phyloP scores from a whole-genome alignment of 1,140 invertebrate species.

The Trissolcus basalis region DNA sequence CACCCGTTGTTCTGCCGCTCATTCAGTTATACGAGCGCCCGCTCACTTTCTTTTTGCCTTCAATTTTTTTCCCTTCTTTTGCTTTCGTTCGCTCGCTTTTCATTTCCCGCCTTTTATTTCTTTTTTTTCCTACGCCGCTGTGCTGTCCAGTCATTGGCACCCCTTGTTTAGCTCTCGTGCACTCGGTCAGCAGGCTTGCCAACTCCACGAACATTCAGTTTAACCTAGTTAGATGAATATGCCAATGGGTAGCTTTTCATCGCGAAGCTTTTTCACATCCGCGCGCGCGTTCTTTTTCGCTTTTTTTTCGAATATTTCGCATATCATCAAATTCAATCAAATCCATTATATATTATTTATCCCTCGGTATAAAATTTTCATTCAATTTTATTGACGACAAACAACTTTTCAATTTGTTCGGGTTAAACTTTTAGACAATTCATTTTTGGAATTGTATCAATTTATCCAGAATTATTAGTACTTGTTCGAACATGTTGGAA shows the following conservation, averaged over 20 bases:
- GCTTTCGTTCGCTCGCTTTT: not conserved
- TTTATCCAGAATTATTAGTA: too few species aligned
- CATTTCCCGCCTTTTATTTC: conserved; percentile 12
- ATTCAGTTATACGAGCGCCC: conserved; percentile 61
- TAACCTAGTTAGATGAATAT: conserved; percentile 20
- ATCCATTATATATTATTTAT: too few species aligned
- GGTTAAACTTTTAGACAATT: too few species aligned
- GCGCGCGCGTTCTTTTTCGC: too few species aligned
- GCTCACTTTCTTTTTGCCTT: conserved; percentile 23
- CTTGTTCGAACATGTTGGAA: too few species aligned
- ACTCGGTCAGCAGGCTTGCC: conserved; percentile 19
- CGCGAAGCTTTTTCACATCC: too few species aligned
- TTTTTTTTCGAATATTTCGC: too few species aligned
- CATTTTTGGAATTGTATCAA: too few species aligned
- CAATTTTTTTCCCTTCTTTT: conserved; percentile 16
- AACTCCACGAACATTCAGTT: conserved; percentile 10
- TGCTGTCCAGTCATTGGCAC: conserved; percentile 35
- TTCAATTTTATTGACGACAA: too few species aligned
- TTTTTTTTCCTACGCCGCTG: conserved; percentile 1
- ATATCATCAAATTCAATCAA: too few species aligned
- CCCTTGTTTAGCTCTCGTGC: conserved; percentile 23
- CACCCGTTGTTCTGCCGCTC: conserved; percentile 58
- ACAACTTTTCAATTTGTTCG: too few species aligned
- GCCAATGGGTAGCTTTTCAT: not conserved
- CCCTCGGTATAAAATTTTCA: too few species aligned